Percentiles rank a stretch among this genome's conserved stretches.
Evolutionary conservation across 2,797 vertebrate genomes (phyloP).

Genomic region (Myripristis murdjan): DNA sequence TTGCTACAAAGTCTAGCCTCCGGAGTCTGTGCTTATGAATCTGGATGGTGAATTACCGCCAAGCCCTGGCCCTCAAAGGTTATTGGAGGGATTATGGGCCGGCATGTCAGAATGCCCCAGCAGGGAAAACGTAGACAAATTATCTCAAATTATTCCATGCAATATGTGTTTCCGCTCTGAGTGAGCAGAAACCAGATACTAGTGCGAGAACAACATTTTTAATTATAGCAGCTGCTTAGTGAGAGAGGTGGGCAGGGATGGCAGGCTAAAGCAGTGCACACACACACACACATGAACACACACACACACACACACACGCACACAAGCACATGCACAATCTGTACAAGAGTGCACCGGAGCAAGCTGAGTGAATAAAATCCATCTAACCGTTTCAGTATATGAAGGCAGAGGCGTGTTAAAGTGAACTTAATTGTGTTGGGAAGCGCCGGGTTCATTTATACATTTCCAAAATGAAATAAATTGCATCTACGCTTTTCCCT

Average conservation of each 20-base stretch:
- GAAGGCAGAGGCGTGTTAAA: constrained; percentile 43
- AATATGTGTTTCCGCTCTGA: constrained; percentile 35
- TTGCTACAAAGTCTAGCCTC: constrained; percentile 14
- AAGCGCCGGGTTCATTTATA: constrained; percentile 56
- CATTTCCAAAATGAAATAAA: constrained; percentile 57
- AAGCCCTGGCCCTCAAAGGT: constrained; percentile 48
- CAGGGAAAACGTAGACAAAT: constrained; percentile 33
- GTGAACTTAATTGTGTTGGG: constrained; percentile 50
- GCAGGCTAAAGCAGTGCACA: neutral
- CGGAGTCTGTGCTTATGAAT: constrained; percentile 49
- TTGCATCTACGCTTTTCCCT: constrained; percentile 25
- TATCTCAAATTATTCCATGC: constrained; percentile 39
- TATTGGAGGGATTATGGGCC: constrained; percentile 39
- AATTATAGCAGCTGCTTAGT: constrained; percentile 47
- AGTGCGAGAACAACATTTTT: constrained; percentile 41
- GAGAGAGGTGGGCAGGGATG: constrained; percentile 40
- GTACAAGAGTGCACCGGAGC: constrained; percentile 20
- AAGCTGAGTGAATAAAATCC: constrained; percentile 28
- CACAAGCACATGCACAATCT: neutral
- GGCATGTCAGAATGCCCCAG: constrained; percentile 21
- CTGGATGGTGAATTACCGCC: constrained; percentile 40
- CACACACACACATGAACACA: too few species aligned
- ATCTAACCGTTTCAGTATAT: constrained; percentile 27
- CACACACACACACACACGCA: constrained; percentile 2
- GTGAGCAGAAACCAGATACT: constrained; percentile 36